Conservation (phyloP, 2,888 invertebrate species). For the Lepeophtheirus nordmannii region DNA sequence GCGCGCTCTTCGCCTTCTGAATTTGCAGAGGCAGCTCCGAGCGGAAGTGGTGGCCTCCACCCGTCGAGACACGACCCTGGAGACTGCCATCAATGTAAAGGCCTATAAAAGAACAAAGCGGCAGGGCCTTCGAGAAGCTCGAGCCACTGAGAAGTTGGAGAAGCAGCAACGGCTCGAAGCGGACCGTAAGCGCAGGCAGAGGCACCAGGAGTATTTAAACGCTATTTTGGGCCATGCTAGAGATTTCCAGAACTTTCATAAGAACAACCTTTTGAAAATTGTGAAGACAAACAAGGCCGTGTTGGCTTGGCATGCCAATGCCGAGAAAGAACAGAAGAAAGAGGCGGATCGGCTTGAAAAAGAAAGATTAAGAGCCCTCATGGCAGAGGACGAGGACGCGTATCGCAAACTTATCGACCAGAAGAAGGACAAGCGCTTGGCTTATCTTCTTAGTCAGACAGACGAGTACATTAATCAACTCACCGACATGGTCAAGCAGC, state of each 20-base stretch:
- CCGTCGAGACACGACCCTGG: constrained; percentile 81
- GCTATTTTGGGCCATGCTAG: constrained; percentile 92
- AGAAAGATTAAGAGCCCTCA: constrained; percentile 93
- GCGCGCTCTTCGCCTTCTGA: constrained; percentile 75
- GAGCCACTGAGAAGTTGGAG: constrained; percentile 94
- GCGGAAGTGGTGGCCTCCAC: constrained; percentile 64
- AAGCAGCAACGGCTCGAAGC: constrained; percentile 97
- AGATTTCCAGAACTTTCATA: constrained; percentile 93
- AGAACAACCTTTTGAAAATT: constrained; percentile 68
- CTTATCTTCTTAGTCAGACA: constrained; percentile 90
- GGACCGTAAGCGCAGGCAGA: constrained; percentile 89
- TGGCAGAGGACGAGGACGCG: constrained; percentile 99
- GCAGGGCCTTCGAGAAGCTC: constrained; percentile 85
- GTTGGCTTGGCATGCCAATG: constrained; percentile 89
- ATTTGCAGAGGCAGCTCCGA: constrained; percentile 83
- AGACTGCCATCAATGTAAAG: constrained; percentile 91
- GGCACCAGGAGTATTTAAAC: constrained; percentile 85
- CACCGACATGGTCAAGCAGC: constrained; percentile 90
- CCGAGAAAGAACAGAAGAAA: constrained; percentile 96
- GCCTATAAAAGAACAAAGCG: constrained; percentile 93
- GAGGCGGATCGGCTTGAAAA: constrained; percentile 98
- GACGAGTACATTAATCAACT: constrained; percentile 96
- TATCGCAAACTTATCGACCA: constrained; percentile 98
- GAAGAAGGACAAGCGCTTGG: constrained; percentile 97
- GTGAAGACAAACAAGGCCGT: constrained; percentile 87